A percentile compares a stretch with the other conserved stretches of the same genome.
Conservation (phyloP, 2,888 invertebrate genomes). For the Xanthorhoe designata region DNA sequence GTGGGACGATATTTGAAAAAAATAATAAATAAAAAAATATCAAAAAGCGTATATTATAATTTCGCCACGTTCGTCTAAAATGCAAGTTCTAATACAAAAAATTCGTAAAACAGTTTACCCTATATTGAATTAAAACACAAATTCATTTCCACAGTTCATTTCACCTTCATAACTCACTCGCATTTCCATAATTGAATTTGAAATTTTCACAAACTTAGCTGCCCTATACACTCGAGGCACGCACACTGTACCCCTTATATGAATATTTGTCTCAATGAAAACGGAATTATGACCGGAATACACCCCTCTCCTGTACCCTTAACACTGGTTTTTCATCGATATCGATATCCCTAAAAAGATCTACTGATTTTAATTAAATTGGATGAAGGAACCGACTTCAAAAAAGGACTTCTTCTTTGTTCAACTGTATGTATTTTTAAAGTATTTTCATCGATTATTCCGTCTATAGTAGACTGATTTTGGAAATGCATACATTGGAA, state of each 20-base stretch:
- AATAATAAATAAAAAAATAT: no score
- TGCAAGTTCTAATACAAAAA: not conserved
- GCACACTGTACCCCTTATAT: conserved; percentile 72
- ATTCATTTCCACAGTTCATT: conserved; percentile 30
- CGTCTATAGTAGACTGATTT: no score
- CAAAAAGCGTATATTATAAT: no score
- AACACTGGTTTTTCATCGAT: conserved; percentile 17
- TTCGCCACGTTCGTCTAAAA: not conserved
- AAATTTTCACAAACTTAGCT: conserved; percentile 62
- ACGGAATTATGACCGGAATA: conserved; percentile 74
- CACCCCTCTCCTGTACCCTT: conserved; percentile 55
- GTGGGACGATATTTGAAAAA: no score
- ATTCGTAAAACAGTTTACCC: not conserved
- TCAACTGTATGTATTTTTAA: no score
- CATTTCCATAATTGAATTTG: conserved; percentile 55
- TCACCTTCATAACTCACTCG: conserved; percentile 41
- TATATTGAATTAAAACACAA: conserved; percentile 13
- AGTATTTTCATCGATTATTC: no score
- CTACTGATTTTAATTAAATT: no score
- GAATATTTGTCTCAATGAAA: conserved; percentile 85
- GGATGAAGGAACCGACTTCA: no score
- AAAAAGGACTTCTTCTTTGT: no score
- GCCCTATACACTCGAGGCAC: conserved; percentile 63
- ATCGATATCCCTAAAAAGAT: not conserved
- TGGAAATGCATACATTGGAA: no score